phyloP scores from a whole-genome alignment of 1,140 invertebrate genomes.

The Drosophila ficusphila region DNA sequence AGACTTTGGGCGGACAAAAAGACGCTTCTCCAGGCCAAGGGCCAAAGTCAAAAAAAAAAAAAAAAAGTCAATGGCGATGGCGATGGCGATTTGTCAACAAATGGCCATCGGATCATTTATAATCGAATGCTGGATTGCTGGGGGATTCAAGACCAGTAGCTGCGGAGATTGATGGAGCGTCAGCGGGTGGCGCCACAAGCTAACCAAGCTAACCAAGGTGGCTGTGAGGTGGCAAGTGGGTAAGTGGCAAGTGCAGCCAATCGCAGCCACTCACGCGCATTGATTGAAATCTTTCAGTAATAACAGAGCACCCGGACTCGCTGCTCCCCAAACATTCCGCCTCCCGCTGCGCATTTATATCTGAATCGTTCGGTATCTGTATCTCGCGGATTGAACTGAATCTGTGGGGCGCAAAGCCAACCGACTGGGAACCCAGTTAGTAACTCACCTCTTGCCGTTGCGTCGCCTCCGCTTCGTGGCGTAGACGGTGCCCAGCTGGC shows the following conservation, averaged over 20 bases:
- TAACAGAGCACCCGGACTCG: constrained; percentile 34
- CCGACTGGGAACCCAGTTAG: constrained; percentile 54
- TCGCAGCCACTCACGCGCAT: constrained; percentile 48
- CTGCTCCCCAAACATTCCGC: constrained; percentile 17
- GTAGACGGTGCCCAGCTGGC: constrained; percentile 96
- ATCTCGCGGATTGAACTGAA: constrained; percentile 2
- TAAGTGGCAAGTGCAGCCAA: constrained; percentile 57
- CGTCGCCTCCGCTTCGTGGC: constrained; percentile 95
- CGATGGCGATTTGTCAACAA: constrained; percentile 51
- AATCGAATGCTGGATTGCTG: constrained; percentile 33
- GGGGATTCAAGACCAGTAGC: constrained; percentile 43
- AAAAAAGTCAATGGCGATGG: too few species aligned
- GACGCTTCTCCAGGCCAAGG: constrained; percentile 5
- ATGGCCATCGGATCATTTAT: constrained; percentile 44
- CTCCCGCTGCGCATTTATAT: constrained; percentile 38
- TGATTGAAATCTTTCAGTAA: constrained; percentile 76
- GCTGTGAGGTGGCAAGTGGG: constrained; percentile 39
- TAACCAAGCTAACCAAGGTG: too few species aligned
- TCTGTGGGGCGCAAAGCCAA: too few species aligned
- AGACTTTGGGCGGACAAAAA: constrained; percentile 16
- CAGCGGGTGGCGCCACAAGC: constrained; percentile 55
- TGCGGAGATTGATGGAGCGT: constrained; percentile 58
- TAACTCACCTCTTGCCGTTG: constrained; percentile 96
- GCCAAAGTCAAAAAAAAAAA: constrained; percentile 31
- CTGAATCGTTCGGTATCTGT: constrained; percentile 26